These are phyloP conservation scores for Zygaena filipendulae DNA, from an alignment of 2,888 invertebrate species.

Conservation along the genomic window DNA sequence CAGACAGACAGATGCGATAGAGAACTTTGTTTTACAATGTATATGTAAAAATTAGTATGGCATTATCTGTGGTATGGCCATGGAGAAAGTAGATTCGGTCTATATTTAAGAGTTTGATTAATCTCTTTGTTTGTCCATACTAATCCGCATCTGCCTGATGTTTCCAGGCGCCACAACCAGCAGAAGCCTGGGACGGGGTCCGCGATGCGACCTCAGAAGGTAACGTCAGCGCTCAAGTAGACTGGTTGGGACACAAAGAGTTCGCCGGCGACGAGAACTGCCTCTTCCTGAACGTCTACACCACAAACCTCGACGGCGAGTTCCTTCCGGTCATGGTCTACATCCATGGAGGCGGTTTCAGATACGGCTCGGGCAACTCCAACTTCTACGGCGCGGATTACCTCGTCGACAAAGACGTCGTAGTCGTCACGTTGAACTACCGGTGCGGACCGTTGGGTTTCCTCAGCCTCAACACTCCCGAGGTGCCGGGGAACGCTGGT, in stretches of 20 bases:
- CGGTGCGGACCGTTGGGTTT: constrained; percentile 58
- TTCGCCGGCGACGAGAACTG: constrained; percentile 73
- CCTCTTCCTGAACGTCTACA: constrained; percentile 75
- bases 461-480: constrained; percentile 47
- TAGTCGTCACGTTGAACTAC: constrained; percentile 68
- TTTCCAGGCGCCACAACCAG: constrained; percentile 67
- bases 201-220: constrained; percentile 72
- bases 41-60: too few species aligned
- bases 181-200: constrained; percentile 66
- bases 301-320: constrained; percentile 63
- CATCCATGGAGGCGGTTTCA: constrained; percentile 67
- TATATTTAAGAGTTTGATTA: too few species aligned
- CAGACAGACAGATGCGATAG: too few species aligned
- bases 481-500: constrained; percentile 56
- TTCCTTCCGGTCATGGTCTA: constrained; percentile 68
- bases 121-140: too few species aligned
- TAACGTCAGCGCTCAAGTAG: constrained; percentile 69
- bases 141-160: too few species aligned
- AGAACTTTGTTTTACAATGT: too few species aligned
- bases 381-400: constrained; percentile 59
- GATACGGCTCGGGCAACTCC: constrained; percentile 60
- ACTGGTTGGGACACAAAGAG: constrained; percentile 37
- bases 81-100: too few species aligned
- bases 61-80: too few species aligned
- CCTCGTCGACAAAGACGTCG: constrained; percentile 66